Evolutionary conservation across 2,113 vertebrate genomes (phyloP).

Genomic region (Mustela nigripes): DNA sequence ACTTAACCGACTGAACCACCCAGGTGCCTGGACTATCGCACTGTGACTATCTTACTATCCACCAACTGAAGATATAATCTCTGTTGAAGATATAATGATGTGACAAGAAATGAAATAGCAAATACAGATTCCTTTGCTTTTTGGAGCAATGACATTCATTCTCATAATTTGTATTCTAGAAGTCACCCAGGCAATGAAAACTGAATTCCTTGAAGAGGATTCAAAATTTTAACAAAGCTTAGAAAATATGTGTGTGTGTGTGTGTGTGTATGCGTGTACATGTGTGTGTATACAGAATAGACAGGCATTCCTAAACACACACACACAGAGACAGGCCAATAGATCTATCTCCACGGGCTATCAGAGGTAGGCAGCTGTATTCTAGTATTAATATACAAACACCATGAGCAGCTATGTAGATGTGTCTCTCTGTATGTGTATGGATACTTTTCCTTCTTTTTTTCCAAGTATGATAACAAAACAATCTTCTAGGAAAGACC

Average conservation of each 20-base stretch:
- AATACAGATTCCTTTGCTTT: background rate
- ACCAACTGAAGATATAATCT: conserved; percentile 1
- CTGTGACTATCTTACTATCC: conserved; percentile 49
- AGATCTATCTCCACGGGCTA: background rate
- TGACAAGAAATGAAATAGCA: background rate
- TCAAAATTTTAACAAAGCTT: conserved; percentile 35
- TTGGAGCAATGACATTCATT: background rate
- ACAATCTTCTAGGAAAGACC: conserved; percentile 8
- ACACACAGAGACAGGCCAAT: background rate
- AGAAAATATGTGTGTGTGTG: background rate
- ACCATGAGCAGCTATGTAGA: background rate
- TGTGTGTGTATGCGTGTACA: no score
- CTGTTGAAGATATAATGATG: background rate
- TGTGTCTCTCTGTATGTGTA: background rate
- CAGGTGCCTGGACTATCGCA: background rate
- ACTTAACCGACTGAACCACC: no score
- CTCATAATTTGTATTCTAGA: conserved; percentile 42
- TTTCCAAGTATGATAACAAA: background rate
- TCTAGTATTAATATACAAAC: background rate
- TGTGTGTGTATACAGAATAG: background rate
- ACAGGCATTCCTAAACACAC: background rate
- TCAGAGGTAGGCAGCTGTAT: background rate
- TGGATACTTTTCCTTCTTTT: background rate
- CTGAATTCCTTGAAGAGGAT: conserved; percentile 16
- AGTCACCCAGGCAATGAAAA: conserved; percentile 26